Base-by-base conservation (phyloP, 2,113 vertebrate genomes). In the Oryzias melastigma region DNA sequence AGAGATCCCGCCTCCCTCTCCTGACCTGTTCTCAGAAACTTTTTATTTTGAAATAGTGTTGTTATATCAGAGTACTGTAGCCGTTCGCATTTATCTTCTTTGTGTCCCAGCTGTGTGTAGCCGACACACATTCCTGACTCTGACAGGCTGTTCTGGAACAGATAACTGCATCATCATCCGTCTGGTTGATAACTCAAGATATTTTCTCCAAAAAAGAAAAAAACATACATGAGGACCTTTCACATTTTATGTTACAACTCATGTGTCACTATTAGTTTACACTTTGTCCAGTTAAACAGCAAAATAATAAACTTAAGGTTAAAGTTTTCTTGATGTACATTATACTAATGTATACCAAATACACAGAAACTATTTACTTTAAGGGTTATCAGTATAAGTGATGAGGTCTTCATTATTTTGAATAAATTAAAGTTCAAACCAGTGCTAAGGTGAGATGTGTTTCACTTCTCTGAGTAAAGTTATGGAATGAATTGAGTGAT, bases 141-240 rank as follows among this genome's bases (percentile, higher is more conserved):
- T 85, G 57, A 85, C 85, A 76, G n/a, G n/a, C 63, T 83, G 87
- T 89, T 86, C 84, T 75, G 71, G 24, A 60, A 52, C 62, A 69
- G 83, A 87, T 86, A 83, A 63, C 44, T 56, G 27, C n/a, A n/a
- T n/a, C 25, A 10, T 82, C 73, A 76, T 74, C 54, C 76, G 85
- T 86, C 80, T 87, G 76, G 61, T 54, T 7, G 76, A 83, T 82
- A 80, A 77, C 52, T 56, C 8, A 49, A 58, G 73, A 35, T 35
- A 12, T 2, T 35, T 35, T 35, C 40, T 14, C 53, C 20, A 19
- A n/a, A 56, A 62, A 29, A 18, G 51, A 49, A 45, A 72, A 49
- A 70, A 50, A 65, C 50, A 62, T n/a, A 56, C 14, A 35, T 27
- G 4, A 27, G 3, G 25, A 42, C 16, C 27, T 2, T n/a, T 48